A percentile compares a stretch with the other conserved stretches of the same genome.
Conservation (phyloP, 2,797 vertebrate species). For the Gallirallus australis region DNA sequence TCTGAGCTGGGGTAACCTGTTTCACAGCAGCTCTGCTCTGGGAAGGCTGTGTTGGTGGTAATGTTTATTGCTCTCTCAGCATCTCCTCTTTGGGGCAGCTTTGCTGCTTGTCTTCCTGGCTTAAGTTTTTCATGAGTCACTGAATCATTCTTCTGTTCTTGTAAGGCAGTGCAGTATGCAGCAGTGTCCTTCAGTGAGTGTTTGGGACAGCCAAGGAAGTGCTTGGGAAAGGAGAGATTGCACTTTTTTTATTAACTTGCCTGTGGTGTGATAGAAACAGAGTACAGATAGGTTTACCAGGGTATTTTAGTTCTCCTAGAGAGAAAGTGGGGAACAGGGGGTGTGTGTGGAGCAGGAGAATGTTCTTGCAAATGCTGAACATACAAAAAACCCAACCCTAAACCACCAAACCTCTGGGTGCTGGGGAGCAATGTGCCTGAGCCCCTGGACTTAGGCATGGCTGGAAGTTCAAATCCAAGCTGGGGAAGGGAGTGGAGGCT, state of each 20-base stretch:
- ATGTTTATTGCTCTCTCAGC: neutral
- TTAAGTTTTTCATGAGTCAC: constrained; percentile 54
- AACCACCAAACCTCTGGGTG: neutral
- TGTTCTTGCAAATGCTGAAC: neutral
- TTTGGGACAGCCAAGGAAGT: neutral
- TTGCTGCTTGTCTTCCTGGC: neutral
- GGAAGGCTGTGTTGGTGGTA: neutral
- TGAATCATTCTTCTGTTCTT: neutral
- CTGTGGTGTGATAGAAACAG: neutral
- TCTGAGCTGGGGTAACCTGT: neutral
- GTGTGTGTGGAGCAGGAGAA: neutral
- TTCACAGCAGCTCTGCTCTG: neutral
- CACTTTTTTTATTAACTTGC: neutral
- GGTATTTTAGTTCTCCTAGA: neutral
- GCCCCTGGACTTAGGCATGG: neutral
- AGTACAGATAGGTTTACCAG: neutral
- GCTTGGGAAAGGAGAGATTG: neutral
- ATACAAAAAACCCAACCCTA: neutral
- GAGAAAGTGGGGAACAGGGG: neutral
- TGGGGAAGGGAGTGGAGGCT: neutral
- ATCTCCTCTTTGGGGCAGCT: neutral
- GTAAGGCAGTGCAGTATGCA: neutral
- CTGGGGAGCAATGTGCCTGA: neutral
- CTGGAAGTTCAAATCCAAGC: neutral
- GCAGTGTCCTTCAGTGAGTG: neutral